Evolutionary conservation across 2,797 vertebrate species (phyloP), one percentile per base, ranked within the genome.

Genomic region (Pseudomugil tenellus): DNA sequence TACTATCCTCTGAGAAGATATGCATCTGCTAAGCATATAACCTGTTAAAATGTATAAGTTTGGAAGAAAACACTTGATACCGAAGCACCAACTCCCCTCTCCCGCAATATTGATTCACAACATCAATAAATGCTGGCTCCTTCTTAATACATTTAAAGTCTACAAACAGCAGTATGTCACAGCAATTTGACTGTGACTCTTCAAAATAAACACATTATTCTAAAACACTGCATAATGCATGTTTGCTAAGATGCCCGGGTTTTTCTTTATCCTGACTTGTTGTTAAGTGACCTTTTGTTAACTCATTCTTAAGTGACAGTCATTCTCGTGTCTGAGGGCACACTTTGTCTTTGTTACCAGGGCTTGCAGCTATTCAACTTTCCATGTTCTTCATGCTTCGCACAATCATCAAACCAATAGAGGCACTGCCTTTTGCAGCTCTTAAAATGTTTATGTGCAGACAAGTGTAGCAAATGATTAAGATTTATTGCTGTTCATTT

Each of bases 271-370:
- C 76, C 74, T 41, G 67, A 62, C 62, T 79, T 60, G 70, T 60
- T 80, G 87, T 81, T 87, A 86, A 82, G 75, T 90, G 88, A 91
- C 90, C 88, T 91, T 92, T 89, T 77, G 85, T 86, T 85, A 87
- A 87, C 68, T 89, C 69, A 25, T 80, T 68, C 82, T 83, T 86
- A 89, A 89, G 86, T 86, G 90, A 87, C 90, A 88, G 86, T 89
- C 67, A 29, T 75, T 74, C 72, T 70, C 31, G 69, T 63, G 64
- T 84, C 83, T 80, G 60, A 0, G 55, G 83, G 75, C 57, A n/a
- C 79, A 89, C 78, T 92, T 79, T 83, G 80, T 91, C 90, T 89
- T 89, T 86, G 82, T 91, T 91, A 90, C 70, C 14, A 6, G 48
- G 70, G 63, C 64, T 72, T 67, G 56, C 65, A n/a, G 41, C 86